Percentiles rank a stretch among this genome's conserved stretches.
phyloP scores from a whole-genome alignment of 2,888 invertebrate genomes.

The Nymphalis urticae region DNA sequence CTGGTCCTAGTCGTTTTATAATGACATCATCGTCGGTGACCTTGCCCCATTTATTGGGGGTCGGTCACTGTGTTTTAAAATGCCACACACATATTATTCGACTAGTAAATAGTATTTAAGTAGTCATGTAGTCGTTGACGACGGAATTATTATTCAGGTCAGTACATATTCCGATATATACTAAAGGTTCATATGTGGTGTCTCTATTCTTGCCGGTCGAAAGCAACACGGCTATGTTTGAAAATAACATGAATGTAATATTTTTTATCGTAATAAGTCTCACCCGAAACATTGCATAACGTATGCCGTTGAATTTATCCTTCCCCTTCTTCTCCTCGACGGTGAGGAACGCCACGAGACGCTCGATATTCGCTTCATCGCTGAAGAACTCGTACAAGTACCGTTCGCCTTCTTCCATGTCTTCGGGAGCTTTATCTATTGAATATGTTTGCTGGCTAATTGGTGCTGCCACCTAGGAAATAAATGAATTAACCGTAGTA shows the following conservation, averaged over 20 bases:
- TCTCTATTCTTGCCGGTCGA: too few relatives aligned
- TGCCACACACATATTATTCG: too few relatives aligned
- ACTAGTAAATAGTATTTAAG: too few relatives aligned
- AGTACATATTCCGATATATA: too few relatives aligned
- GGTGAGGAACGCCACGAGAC: slow-evolving; percentile 86
- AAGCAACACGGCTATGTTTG: too few relatives aligned
- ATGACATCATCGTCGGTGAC: neutral
- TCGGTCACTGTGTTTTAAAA: too few relatives aligned
- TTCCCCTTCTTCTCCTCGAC: slow-evolving; percentile 93
- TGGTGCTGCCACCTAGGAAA: slow-evolving; percentile 84
- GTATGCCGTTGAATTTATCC: slow-evolving; percentile 87
- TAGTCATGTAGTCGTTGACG: too few relatives aligned
- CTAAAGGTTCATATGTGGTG: too few relatives aligned
- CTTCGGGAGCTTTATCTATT: slow-evolving; percentile 74
- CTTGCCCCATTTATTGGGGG: too few relatives aligned
- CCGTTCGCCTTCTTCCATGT: slow-evolving; percentile 84
- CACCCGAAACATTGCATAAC: slow-evolving; percentile 88
- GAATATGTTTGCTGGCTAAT: slow-evolving; percentile 82
- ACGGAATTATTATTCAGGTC: too few relatives aligned
- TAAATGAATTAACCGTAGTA: neutral
- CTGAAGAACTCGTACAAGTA: slow-evolving; percentile 86
- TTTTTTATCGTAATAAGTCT: neutral
- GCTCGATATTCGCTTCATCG: slow-evolving; percentile 84
- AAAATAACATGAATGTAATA: too few relatives aligned
- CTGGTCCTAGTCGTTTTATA: neutral